phyloP scores from a whole-genome alignment of 2,113 vertebrate genomes.

The Procavia capensis region DNA sequence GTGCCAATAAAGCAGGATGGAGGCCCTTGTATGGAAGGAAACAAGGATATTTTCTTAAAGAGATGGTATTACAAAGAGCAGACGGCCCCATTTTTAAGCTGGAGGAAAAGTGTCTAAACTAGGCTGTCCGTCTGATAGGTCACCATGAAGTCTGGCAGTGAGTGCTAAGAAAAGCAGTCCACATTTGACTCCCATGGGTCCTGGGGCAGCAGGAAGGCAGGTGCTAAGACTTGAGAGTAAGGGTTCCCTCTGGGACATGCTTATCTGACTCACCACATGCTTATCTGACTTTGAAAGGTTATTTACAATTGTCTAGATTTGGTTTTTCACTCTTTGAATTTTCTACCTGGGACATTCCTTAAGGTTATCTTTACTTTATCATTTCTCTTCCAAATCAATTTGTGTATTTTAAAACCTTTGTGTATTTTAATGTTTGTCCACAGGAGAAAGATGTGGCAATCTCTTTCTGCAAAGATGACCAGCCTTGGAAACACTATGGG shows the following conservation, averaged over 20 bases:
- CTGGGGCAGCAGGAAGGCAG: neutral
- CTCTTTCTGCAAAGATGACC: no score
- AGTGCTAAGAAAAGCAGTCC: neutral
- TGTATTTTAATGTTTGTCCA: neutral
- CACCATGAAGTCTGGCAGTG: neutral
- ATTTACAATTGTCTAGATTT: neutral
- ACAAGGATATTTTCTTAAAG: neutral
- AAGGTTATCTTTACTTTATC: neutral
- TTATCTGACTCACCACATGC: neutral
- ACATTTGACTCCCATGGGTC: neutral
- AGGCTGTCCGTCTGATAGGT: neutral
- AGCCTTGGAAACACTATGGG: no score
- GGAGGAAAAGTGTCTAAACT: conserved; percentile 28
- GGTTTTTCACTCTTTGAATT: neutral
- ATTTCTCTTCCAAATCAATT: conserved; percentile 53
- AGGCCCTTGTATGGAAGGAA: neutral
- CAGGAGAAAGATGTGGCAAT: no score
- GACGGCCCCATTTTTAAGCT: conserved; percentile 30
- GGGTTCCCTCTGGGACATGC: neutral
- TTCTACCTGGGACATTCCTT: neutral
- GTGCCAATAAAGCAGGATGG: neutral
- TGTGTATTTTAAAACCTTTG: neutral
- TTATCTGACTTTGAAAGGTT: neutral
- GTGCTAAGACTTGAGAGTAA: neutral
- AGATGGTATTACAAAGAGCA: neutral